phyloP scores from a whole-genome alignment of 2,113 vertebrate species.

The Halcyon malimbica region DNA sequence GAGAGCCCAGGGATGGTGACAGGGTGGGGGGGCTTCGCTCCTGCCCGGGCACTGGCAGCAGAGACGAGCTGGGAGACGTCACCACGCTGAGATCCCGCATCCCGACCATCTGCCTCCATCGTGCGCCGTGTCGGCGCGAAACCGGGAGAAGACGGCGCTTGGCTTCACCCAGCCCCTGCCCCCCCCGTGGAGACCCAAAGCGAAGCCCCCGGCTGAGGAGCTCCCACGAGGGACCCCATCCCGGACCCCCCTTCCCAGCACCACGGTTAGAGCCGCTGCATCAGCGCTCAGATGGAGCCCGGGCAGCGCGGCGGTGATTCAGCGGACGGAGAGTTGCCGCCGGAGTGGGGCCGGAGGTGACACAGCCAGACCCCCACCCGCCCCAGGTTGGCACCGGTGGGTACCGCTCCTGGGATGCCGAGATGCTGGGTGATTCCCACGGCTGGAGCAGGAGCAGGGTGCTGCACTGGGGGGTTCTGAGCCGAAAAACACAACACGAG shows the following conservation, averaged over 20 bases:
- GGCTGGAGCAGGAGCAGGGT: not conserved
- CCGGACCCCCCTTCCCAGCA: rapidly evolving
- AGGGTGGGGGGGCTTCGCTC: rapidly evolving
- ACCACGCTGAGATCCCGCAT: rapidly evolving
- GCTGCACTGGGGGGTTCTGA: rapidly evolving
- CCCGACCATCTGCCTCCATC: not conserved
- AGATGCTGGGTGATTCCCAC: rapidly evolving
- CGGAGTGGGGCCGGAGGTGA: not conserved
- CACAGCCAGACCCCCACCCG: rapidly evolving
- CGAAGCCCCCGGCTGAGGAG: not conserved
- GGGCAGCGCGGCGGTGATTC: not conserved
- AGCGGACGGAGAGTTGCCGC: rapidly evolving
- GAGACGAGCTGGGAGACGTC: rapidly evolving
- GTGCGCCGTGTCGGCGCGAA: rapidly evolving
- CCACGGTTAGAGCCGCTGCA: not conserved
- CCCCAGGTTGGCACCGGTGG: rapidly evolving
- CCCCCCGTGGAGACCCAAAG: rapidly evolving
- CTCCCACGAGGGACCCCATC: rapidly evolving
- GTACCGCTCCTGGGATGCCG: rapidly evolving
- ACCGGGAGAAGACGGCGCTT: rapidly evolving
- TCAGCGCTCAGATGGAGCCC: not conserved
- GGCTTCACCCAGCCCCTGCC: not conserved
- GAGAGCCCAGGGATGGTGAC: not conserved
- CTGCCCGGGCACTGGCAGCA: rapidly evolving
- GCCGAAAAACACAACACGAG: rapidly evolving